Evolutionary conservation across 2,113 vertebrate genomes (phyloP), one percentile per base, ranked within the genome.

Genomic region (Albula glossodonta): DNA sequence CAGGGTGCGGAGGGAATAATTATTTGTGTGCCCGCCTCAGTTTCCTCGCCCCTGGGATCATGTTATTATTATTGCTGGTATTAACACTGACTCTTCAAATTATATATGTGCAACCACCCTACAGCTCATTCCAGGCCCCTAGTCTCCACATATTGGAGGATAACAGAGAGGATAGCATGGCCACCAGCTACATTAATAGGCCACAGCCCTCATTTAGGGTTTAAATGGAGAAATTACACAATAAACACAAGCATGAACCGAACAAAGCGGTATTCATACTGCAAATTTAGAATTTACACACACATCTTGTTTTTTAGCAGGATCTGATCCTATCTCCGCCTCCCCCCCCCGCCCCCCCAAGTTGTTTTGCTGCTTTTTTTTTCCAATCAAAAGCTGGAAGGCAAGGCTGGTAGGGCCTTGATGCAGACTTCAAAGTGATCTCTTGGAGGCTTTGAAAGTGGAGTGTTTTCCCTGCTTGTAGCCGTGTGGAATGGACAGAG

Each of bases 401-500:
- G 56, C 49, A 51, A 41, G 56, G 56, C 31, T 80, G 78, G 8
- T 56, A 66, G 49, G 52, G 57, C 84, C 78, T 80, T 85, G 77
- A 80, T 60, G 77, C 31, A 60, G 84, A 78, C 84, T 85, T 85
- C 84, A 85, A 85, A 85, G 84, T 51, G 56, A 66, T 80, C 78
- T 66, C 81, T 51, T 57, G n/a, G 49, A 66, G 56, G 56, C 78
- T 85, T 81, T 80, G 78, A 85, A 85, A 85, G 51, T 78, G 19
- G 81, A 85, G 78, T 51, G 78, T 57, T 81, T 66, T 56, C 51
- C 53, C 78, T 8, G 56, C 78, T 63, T 31, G 56, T 48, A 15
- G 78, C 56, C 22, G 22, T 51, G 49, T 31, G 78, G 56, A 57
- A 22, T 41, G 50, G 84, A 85, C 63, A 48, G 84, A 85, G 78